phyloP scores from a whole-genome alignment of 2,888 invertebrate genomes.

The Pyrocoelia pectoralis region DNA sequence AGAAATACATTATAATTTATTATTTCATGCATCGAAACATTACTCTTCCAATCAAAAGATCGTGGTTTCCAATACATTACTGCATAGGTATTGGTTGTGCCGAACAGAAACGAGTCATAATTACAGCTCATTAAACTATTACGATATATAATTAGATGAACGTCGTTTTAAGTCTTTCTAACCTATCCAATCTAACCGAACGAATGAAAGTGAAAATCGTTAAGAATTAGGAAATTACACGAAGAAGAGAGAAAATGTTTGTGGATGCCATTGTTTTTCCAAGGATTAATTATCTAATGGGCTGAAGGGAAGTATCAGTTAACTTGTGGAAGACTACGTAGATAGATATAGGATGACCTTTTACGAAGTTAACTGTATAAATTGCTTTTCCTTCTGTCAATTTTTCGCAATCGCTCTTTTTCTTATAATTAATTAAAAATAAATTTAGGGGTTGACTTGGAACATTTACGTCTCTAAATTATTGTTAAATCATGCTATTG shows the following conservation, averaged over 20 bases:
- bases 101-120: slow-evolving; percentile 24
- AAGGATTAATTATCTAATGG: slow-evolving; percentile 8
- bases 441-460: too few relatives aligned
- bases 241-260: slow-evolving; percentile 5
- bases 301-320: slow-evolving; percentile 3
- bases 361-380: not conserved
- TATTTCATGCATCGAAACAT: too few relatives aligned
- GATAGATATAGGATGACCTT: not conserved
- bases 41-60: too few relatives aligned
- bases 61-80: not conserved
- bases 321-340: not conserved
- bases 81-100: slow-evolving; percentile 19
- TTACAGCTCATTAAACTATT: slow-evolving; percentile 32
- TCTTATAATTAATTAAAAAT: too few relatives aligned
- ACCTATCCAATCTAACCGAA: slow-evolving; percentile 19
- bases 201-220: slow-evolving; percentile 28
- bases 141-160: slow-evolving; percentile 29
- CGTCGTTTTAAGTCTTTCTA: slow-evolving; percentile 24
- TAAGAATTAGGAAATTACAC: not conserved
- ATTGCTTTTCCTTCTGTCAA: too few relatives aligned
- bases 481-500: too few relatives aligned
- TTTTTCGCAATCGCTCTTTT: too few relatives aligned
- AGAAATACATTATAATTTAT: too few relatives aligned
- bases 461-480: too few relatives aligned
- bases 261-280: not conserved